These are phyloP conservation scores for Glomeris maerens DNA, from an alignment of 1,140 invertebrate species.

Conservation along the genomic window DNA sequence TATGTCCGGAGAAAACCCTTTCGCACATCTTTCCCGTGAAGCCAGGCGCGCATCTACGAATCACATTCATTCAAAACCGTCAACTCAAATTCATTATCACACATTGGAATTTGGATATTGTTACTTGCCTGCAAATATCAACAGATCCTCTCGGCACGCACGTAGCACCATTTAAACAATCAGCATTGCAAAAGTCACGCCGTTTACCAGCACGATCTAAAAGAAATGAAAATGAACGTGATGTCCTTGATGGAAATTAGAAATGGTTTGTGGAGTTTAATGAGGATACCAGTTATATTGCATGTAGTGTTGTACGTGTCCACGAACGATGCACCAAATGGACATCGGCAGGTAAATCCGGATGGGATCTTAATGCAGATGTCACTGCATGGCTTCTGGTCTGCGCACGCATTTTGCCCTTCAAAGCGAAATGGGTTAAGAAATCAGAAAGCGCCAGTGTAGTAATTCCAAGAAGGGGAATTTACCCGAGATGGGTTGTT, in stretches of 20 bases:
- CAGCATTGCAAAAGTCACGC: not conserved
- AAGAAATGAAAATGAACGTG: too few relatives aligned
- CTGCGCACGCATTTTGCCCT: not conserved
- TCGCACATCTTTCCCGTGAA: not conserved
- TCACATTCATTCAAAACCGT: too few relatives aligned
- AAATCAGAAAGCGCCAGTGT: not conserved
- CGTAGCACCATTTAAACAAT: slow-evolving; percentile 1
- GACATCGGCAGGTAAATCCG: not conserved
- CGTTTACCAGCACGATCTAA: not conserved
- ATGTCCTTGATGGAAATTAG: too few relatives aligned
- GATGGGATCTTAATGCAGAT: not conserved
- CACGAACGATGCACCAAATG: not conserved
- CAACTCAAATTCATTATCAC: too few relatives aligned
- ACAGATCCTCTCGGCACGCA: not conserved
- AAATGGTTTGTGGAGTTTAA: too few relatives aligned
- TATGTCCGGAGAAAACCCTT: not conserved
- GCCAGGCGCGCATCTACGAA: not conserved
- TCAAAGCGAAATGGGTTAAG: not conserved
- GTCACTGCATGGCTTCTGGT: slow-evolving; percentile 3
- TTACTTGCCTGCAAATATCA: too few relatives aligned
- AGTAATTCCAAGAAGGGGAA: not conserved
- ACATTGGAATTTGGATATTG: too few relatives aligned
- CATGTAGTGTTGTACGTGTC: not conserved
- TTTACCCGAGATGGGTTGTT: not conserved
- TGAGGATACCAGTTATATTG: too few relatives aligned